Conservation (phyloP, 2,797 vertebrate genomes). For the Argentina silus region DNA sequence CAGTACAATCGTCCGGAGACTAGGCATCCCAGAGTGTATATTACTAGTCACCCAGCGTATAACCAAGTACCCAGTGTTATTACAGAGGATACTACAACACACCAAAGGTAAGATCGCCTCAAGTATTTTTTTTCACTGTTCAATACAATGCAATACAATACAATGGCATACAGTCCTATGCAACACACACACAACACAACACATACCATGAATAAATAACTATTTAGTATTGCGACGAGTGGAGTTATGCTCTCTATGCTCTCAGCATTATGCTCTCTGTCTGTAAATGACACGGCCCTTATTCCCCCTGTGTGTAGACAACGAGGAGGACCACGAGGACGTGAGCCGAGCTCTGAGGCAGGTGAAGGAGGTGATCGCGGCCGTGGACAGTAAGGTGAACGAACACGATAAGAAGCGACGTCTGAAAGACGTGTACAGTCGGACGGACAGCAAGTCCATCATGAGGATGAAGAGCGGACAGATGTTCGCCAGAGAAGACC, state of each 20-base stretch:
- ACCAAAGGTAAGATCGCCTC: slow-evolving; percentile 80
- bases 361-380: slow-evolving; percentile 87
- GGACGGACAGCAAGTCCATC: slow-evolving; percentile 92
- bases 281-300: background rate
- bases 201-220: too few relatives aligned
- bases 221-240: too few relatives aligned
- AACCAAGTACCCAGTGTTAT: slow-evolving; percentile 91
- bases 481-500: slow-evolving; percentile 93
- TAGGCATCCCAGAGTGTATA: slow-evolving; percentile 92
- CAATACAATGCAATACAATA: background rate
- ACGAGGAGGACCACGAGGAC: slow-evolving; percentile 80
- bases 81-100: slow-evolving; percentile 89
- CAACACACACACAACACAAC: too few relatives aligned
- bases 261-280: too few relatives aligned
- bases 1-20: slow-evolving; percentile 85
- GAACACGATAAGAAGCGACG: slow-evolving; percentile 89
- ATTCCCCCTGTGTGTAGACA: slow-evolving; percentile 72
- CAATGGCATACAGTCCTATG: too few relatives aligned
- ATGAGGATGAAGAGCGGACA: slow-evolving; percentile 94
- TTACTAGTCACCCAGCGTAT: slow-evolving; percentile 92
- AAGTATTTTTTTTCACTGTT: too few relatives aligned
- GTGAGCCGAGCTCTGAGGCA: slow-evolving; percentile 81
- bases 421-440: slow-evolving; percentile 87
- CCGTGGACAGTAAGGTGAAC: slow-evolving; percentile 88
- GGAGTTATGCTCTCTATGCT: too few relatives aligned